Conservation (phyloP, 2,113 vertebrate species). For the Dicentrarchus labrax region DNA sequence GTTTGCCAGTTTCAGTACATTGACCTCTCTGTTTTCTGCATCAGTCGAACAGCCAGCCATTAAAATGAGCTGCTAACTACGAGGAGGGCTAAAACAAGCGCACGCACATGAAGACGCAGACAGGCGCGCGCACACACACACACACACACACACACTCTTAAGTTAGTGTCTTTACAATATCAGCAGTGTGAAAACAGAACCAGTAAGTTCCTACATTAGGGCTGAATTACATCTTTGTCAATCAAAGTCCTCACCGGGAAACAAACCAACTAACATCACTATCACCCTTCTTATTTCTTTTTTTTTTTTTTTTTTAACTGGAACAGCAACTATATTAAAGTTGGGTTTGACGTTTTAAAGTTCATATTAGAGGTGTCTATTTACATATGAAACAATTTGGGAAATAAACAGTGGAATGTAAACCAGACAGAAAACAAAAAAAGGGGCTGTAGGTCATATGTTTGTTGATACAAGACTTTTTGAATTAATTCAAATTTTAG, state of each 20-base stretch:
- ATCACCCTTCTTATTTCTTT: background rate
- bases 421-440: background rate
- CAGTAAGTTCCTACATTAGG: background rate
- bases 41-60: constrained; percentile 37
- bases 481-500: background rate
- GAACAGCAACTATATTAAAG: background rate
- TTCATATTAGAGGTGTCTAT: background rate
- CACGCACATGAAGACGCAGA: background rate
- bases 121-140: background rate
- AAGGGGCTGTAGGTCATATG: background rate
- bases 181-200: background rate
- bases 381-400: background rate
- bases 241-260: background rate
- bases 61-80: constrained; percentile 56
- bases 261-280: background rate
- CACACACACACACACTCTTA: background rate
- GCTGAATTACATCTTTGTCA: background rate
- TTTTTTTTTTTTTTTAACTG: background rate
- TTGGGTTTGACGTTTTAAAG: background rate
- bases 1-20: constrained; percentile 51
- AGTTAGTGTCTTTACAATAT: background rate
- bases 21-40: constrained; percentile 69
- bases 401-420: background rate
- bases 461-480: background rate
- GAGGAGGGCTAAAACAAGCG: constrained; percentile 10